Evolutionary conservation across 2,888 invertebrate species (phyloP).

Genomic region (Zygothrica quintamaculata): DNA sequence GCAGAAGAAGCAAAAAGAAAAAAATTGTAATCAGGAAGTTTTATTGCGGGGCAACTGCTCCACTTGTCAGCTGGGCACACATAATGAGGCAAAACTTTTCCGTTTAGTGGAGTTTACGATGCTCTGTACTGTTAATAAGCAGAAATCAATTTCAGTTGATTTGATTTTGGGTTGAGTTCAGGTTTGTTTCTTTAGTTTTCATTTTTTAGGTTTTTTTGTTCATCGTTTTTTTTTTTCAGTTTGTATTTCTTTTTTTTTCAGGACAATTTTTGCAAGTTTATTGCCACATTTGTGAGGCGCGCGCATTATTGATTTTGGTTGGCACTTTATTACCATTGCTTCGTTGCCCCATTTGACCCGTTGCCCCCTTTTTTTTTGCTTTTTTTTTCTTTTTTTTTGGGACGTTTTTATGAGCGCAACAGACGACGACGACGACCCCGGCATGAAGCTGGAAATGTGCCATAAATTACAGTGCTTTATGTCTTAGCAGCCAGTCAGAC

Average conservation of each 20-base stretch:
- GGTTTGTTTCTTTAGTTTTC: conserved; percentile 32
- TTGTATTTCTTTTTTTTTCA: conserved; percentile 16
- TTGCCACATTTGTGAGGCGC: conserved; percentile 60
- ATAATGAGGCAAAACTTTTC: conserved; percentile 60
- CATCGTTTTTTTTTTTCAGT: not conserved
- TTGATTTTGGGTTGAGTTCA: conserved; percentile 35
- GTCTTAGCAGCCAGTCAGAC: conserved; percentile 59
- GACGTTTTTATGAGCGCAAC: conserved; percentile 64
- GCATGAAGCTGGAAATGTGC: conserved; percentile 67
- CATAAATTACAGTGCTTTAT: conserved; percentile 74
- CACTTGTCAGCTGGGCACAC: conserved; percentile 53
- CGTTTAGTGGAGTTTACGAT: conserved; percentile 49
- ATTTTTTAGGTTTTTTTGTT: conserved; percentile 1
- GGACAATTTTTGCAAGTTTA: conserved; percentile 61
- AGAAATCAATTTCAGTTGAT: conserved; percentile 59
- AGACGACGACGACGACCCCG: conserved; percentile 48
- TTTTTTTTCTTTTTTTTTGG: conserved; percentile 19
- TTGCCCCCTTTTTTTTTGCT: conserved; percentile 29
- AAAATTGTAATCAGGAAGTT: conserved; percentile 60
- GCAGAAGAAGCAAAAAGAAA: not conserved
- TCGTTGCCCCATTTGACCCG: conserved; percentile 40
- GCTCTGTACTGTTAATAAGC: conserved; percentile 52
- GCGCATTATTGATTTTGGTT: conserved; percentile 60
- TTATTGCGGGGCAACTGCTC: conserved; percentile 20
- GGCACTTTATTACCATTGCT: conserved; percentile 59